Conservation (phyloP, 2,888 invertebrate species). For the Dendrolimus houi region DNA sequence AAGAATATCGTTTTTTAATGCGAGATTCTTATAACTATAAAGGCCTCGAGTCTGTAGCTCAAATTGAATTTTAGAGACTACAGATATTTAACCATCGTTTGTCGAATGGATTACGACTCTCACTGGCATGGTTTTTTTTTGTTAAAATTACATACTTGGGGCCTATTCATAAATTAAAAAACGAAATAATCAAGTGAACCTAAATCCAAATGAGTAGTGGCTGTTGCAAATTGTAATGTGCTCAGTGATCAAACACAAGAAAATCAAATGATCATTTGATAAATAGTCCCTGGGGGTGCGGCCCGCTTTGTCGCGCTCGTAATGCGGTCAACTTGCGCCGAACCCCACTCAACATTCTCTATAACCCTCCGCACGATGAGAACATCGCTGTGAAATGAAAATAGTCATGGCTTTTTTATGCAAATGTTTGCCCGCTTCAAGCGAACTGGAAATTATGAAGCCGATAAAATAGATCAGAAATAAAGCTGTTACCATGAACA, state of each 20-base stretch:
- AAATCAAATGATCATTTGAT: slow-evolving; percentile 78
- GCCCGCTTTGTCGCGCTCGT: slow-evolving; percentile 45
- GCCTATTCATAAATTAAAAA: too few relatives aligned
- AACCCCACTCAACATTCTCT: slow-evolving; percentile 4
- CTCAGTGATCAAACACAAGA: slow-evolving; percentile 77
- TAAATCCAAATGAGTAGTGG: slow-evolving; percentile 31
- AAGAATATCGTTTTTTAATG: too few relatives aligned
- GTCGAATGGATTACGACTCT: too few relatives aligned
- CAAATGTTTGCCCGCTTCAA: background rate
- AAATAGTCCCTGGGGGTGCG: slow-evolving; percentile 63
- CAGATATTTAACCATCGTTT: too few relatives aligned
- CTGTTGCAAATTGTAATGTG: slow-evolving; percentile 72
- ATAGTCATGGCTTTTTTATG: background rate
- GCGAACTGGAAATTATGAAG: background rate
- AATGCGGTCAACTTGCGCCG: slow-evolving; percentile 58
- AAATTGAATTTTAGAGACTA: too few relatives aligned
- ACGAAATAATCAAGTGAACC: slow-evolving; percentile 35
- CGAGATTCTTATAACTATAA: too few relatives aligned
- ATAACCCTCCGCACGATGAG: slow-evolving; percentile 10
- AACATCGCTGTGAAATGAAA: background rate
- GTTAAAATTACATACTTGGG: too few relatives aligned
- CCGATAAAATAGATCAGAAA: background rate
- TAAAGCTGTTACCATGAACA: background rate
- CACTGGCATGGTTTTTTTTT: too few relatives aligned
- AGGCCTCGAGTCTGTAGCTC: too few relatives aligned